These are phyloP conservation scores for Paramisgurnus dabryanus DNA, from an alignment of 2,113 vertebrate species.

Conservation along the genomic window DNA sequence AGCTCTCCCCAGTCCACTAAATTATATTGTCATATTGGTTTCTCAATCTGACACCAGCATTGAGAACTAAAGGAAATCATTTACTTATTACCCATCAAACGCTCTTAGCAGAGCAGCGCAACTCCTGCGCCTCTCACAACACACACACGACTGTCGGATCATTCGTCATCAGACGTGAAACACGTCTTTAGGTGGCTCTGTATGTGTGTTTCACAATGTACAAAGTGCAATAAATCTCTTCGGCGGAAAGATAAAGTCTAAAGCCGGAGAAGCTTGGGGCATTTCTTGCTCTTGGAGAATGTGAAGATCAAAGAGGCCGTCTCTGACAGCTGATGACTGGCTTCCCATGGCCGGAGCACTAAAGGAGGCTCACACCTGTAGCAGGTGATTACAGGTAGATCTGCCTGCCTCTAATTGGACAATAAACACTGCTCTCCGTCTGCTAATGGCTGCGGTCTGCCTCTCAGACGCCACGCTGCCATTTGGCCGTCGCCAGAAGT, in stretches of 20 bases:
- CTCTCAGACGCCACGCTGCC: constrained; percentile 88
- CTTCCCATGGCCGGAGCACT: constrained; percentile 81
- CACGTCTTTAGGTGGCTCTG: constrained; percentile 51
- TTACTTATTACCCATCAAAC: constrained; percentile 69
- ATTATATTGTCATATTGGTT: constrained; percentile 56
- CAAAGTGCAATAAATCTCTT: constrained; percentile 79
- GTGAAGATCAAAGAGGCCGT: constrained; percentile 76
- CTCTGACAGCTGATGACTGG: constrained; percentile 84
- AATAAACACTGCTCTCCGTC: constrained; percentile 90
- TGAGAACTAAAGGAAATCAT: constrained; percentile 63
- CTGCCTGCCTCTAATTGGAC: constrained; percentile 91
- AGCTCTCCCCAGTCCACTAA: constrained; percentile 13
- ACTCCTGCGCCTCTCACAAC: constrained; percentile 58
- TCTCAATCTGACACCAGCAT: constrained; percentile 61
- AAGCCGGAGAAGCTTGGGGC: constrained; percentile 71
- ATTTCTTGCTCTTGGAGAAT: constrained; percentile 68
- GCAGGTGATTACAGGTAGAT: constrained; percentile 94
- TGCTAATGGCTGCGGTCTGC: constrained; percentile 87
- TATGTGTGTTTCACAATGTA: constrained; percentile 62
- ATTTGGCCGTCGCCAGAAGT: constrained; percentile 88
- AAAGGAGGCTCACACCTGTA: constrained; percentile 84
- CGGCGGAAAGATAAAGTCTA: constrained; percentile 48
- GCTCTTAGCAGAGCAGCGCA: constrained; percentile 67
- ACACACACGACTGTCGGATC: constrained; percentile 70
- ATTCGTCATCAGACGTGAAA: constrained; percentile 70